Base-by-base conservation (phyloP, 1,140 invertebrate genomes). In the Habropoda laboriosa region DNA sequence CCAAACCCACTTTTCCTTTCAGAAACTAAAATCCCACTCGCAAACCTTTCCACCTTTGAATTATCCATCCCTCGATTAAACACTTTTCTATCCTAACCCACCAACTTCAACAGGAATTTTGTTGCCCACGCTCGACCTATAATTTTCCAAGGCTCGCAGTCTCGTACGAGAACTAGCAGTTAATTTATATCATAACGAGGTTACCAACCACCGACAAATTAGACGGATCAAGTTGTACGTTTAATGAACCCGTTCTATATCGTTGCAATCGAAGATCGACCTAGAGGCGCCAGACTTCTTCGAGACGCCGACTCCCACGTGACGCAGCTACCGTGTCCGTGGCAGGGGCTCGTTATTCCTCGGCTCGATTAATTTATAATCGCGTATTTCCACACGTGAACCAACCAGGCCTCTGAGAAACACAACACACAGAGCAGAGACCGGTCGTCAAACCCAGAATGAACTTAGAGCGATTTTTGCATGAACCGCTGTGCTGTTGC, bases 251-350 rank as follows among this genome's bases (percentile, higher is more conserved):
- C 13, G 16, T 68, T 51, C n/a, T 61, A 35, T 45, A 49, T 24
- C 51, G 27, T 51, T 18, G 57, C 13, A 27, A 63, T 74, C 77
- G 67, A 57, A 79, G 64, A 83, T 80, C 78, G 72, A 58, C 47
- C 61, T 38, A 60, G 61, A 80, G 82, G 83, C 83, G 79, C 82
- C 72, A 85, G 82, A 84, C 77, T 60, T 66, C 58, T 72, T 64
- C 72, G 64, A 80, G 83, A 84, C 83, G 49, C 30, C 70, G 58
- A 81, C 83, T 89, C 89, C 88, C 88, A 89, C 89, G 88, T 88
- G 68, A 83, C 42, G 81, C 87, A 87, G 63, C 64, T 58, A 89
- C 83, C 88, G 87, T 89, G 82, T 89, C 88, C 79, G 63, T 30
- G 47, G n/a, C 40, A 63, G 66, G 61, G 64, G 42, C 73, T 86